These are phyloP conservation scores for Dicrurus megarhynchus DNA, from an alignment of 2,113 vertebrate genomes.

Conservation along the genomic window DNA sequence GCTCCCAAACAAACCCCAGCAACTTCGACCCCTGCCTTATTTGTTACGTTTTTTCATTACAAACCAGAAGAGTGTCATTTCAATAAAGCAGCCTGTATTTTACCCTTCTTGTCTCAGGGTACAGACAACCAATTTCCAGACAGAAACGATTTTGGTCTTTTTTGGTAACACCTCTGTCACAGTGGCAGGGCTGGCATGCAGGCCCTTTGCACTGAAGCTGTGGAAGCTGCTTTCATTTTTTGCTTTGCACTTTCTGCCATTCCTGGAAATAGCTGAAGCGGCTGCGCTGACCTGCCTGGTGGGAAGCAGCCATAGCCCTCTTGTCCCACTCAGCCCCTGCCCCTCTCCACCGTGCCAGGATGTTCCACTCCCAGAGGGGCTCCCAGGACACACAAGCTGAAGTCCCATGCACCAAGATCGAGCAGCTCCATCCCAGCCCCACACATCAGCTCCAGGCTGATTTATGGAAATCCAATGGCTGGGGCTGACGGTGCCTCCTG, in stretches of 20 bases:
- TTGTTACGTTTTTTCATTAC: not conserved
- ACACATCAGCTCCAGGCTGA: conserved; percentile 24
- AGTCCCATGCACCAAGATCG: accelerated
- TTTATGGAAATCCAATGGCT: conserved; percentile 50
- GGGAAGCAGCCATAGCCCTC: not conserved
- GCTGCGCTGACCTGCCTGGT: conserved; percentile 9
- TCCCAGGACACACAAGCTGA: not conserved
- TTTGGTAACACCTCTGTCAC: not conserved
- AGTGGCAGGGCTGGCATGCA: not conserved
- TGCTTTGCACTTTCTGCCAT: not conserved
- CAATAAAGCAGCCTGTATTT: not conserved
- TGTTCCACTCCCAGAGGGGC: not conserved
- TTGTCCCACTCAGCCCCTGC: not conserved
- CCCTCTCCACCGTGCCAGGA: not conserved
- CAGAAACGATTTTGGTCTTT: not conserved
- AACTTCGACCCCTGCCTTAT: not conserved
- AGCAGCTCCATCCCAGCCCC: not conserved
- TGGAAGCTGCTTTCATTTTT: not conserved
- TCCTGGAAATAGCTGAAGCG: conserved; percentile 58
- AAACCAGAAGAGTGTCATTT: not conserved
- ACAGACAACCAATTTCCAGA: not conserved
- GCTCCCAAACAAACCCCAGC: not conserved
- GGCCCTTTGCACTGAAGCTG: not conserved
- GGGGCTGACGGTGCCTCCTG: conserved; percentile 39
- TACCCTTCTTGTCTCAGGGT: not conserved